phyloP scores from a whole-genome alignment of 1,140 invertebrate species.

The Vanessa tameamea region DNA sequence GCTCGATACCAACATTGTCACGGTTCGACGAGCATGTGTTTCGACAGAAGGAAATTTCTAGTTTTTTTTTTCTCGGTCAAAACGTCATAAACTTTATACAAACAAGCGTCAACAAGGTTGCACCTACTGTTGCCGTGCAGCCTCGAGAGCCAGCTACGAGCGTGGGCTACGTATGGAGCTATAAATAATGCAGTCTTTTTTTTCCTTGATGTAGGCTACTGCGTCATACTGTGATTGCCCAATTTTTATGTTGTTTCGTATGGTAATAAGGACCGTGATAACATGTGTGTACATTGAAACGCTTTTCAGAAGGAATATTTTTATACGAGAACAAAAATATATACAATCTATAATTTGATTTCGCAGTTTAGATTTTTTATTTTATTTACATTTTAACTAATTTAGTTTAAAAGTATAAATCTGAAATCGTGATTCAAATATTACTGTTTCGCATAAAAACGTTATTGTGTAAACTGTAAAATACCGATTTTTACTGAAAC shows the following conservation, averaged over 20 bases:
- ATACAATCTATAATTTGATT: neutral
- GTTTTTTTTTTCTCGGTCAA: constrained; percentile 22
- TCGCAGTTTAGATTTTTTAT: neutral
- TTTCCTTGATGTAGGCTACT: constrained; percentile 26
- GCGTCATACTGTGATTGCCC: constrained; percentile 21
- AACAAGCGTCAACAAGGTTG: constrained; percentile 24
- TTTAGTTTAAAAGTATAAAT: neutral
- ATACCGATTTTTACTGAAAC: neutral
- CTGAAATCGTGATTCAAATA: neutral
- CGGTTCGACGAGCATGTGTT: constrained; percentile 18
- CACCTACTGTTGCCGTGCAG: constrained; percentile 23
- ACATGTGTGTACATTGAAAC: too few relatives aligned
- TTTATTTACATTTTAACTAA: too few relatives aligned
- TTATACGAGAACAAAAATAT: neutral
- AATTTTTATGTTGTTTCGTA: constrained; percentile 27
- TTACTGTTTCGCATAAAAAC: neutral
- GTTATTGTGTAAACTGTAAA: neutral
- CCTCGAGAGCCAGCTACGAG: constrained; percentile 25
- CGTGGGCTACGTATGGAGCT: constrained; percentile 16
- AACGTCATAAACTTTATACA: constrained; percentile 18
- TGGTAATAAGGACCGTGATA: constrained; percentile 6
- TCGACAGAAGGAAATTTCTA: constrained; percentile 24
- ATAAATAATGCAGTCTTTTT: constrained; percentile 24
- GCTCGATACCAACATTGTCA: constrained; percentile 7
- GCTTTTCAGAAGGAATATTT: neutral